Percentiles rank a stretch among this genome's conserved stretches.
Evolutionary conservation across 2,113 vertebrate genomes (phyloP).

Genomic region (Upupa epops): DNA sequence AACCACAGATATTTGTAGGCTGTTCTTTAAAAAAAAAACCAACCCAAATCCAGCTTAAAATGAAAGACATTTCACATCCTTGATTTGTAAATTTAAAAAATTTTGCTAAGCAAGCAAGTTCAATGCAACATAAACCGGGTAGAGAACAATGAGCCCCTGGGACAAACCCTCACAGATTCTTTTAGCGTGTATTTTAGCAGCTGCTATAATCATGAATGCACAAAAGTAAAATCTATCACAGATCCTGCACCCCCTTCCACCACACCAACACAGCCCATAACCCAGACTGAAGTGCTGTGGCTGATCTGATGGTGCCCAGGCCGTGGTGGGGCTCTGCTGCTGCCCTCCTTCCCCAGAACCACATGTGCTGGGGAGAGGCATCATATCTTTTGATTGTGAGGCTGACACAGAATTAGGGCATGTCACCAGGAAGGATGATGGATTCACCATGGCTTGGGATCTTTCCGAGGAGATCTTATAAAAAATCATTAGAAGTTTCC

Average conservation of each 20-base stretch:
- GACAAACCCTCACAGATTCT: not conserved
- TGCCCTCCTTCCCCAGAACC: not conserved
- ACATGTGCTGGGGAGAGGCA: rapidly evolving
- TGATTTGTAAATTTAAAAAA: not conserved
- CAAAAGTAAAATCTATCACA: not conserved
- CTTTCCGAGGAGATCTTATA: not conserved
- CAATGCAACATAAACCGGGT: not conserved
- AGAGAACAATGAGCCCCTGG: not conserved
- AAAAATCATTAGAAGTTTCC: not conserved
- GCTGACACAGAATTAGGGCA: not conserved
- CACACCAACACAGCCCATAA: rapidly evolving
- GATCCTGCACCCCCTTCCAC: not conserved
- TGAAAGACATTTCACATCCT: not conserved
- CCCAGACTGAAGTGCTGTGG: rapidly evolving
- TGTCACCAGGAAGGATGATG: not conserved
- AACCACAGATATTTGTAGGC: not conserved
- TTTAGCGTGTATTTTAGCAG: not conserved
- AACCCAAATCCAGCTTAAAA: not conserved
- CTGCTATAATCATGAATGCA: not conserved
- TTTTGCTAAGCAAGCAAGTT: not conserved
- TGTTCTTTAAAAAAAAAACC: not conserved
- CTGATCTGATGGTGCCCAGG: rapidly evolving
- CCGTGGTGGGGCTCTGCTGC: not conserved
- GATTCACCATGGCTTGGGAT: not conserved
- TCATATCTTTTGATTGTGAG: not conserved